Evolutionary conservation across 1,140 invertebrate species (phyloP).

Genomic region (Bombyx mandarina): DNA sequence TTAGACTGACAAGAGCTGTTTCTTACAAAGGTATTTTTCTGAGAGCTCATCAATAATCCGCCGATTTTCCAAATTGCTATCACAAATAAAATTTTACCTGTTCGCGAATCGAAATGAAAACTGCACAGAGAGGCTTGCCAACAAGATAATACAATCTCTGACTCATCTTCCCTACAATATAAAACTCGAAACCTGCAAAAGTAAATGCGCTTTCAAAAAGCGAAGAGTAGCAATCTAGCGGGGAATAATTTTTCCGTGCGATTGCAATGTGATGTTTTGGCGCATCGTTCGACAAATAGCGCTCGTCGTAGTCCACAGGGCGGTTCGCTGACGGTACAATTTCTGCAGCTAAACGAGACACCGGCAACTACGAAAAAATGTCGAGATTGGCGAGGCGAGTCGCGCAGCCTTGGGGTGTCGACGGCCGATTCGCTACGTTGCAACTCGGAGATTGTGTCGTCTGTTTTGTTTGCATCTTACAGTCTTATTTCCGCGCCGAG

Average conservation of each 20-base stretch:
- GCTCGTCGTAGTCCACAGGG: conserved; percentile 53
- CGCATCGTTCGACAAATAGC: conserved; percentile 66
- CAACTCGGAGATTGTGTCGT: conserved; percentile 63
- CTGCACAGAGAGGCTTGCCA: conserved; percentile 49
- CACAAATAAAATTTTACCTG: conserved; percentile 2
- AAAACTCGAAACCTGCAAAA: conserved; percentile 47
- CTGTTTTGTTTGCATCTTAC: conserved; percentile 62
- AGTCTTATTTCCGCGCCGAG: conserved; percentile 57
- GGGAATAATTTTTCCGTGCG: conserved; percentile 61
- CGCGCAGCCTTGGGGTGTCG: conserved; percentile 52
- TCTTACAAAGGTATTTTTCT: no score
- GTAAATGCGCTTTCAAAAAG: conserved; percentile 59
- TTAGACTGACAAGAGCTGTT: no score
- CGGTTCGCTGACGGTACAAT: conserved; percentile 57
- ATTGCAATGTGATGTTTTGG: conserved; percentile 66
- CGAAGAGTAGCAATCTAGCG: conserved; percentile 54
- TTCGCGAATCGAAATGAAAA: conserved; percentile 41
- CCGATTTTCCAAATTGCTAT: no score
- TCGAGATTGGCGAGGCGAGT: conserved; percentile 54
- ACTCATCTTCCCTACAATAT: conserved; percentile 51
- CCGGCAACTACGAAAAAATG: conserved; percentile 54
- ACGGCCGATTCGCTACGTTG: conserved; percentile 53
- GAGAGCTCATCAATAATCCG: no score
- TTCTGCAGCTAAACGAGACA: conserved; percentile 25
- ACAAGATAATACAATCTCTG: conserved; percentile 60